Conservation (phyloP, 2,113 vertebrate species). For the Acinonyx jubatus region DNA sequence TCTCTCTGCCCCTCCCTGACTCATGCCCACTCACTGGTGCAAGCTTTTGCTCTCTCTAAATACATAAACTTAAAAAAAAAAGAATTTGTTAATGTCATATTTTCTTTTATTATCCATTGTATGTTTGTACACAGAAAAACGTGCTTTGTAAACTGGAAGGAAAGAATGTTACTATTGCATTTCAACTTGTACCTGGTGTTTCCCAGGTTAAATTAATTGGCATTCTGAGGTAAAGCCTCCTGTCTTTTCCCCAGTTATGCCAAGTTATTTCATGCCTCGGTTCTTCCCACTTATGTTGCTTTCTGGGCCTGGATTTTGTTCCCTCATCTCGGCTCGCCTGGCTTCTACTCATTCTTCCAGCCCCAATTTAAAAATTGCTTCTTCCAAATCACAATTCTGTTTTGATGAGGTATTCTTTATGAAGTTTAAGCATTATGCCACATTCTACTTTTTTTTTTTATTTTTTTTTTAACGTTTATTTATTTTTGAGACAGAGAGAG, state of each 20-base stretch:
- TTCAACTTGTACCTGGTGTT: background rate
- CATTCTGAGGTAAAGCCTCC: slow-evolving; percentile 41
- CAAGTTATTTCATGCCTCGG: slow-evolving; percentile 70
- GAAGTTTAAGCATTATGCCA: background rate
- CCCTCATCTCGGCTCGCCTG: slow-evolving; percentile 42
- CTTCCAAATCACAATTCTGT: background rate
- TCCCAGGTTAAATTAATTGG: slow-evolving; percentile 37
- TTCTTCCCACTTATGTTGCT: slow-evolving; percentile 17
- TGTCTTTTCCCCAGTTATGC: slow-evolving; percentile 51
- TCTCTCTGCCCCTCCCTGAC: too few species aligned
- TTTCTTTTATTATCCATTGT: background rate
- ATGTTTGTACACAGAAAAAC: background rate
- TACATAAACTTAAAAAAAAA: background rate
- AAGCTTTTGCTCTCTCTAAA: too few species aligned
- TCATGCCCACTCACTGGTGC: too few species aligned
- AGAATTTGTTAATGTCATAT: background rate
- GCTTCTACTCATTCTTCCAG: slow-evolving; percentile 50
- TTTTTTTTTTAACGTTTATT: too few species aligned
- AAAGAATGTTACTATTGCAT: background rate
- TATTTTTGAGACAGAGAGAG: too few species aligned
- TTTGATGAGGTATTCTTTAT: slow-evolving; percentile 8
- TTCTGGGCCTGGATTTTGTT: slow-evolving; percentile 42
- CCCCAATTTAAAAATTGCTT: slow-evolving; percentile 38
- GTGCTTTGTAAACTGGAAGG: background rate
- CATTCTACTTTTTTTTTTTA: background rate